Base-by-base conservation (phyloP, 2,888 invertebrate species). In the Eurois occulta region DNA sequence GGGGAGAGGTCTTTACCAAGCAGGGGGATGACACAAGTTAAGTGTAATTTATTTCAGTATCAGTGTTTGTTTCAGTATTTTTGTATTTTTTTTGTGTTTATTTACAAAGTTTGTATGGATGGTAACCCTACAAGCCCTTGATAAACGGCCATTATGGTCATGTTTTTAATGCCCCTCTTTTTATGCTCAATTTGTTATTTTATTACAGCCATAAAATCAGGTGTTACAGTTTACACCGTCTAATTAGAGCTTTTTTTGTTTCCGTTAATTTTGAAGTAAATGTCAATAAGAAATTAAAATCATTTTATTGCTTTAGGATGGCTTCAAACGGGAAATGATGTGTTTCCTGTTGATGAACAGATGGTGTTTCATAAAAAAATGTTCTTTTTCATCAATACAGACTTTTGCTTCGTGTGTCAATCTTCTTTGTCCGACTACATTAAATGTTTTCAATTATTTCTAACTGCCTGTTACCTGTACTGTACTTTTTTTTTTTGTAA, bases 131-230 rank as follows among this genome's bases (percentile, higher is more conserved):
- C 70, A 64, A 65, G 85, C 88, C 85, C 84, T 88, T 91, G 88
- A 92, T 91, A 90, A 89, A 92, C 87, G 80, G 78, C 85, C 87
- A 89, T 86, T 86, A 90, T 85, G 75, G 88, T 83, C 87, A 88
- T 88, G 85, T 87, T 81, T 75, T 76, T 68, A 77, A 80, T 64
- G 62, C 38, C 77, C 77, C 72, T 84, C 41, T 83, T 92, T 92
- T 92, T 91, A 94, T 90, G 90, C 91, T 88, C 89, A 92, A 93
- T 94, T 94, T 90, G 89, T 91, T 89, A 86, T 89, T 93, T 93
- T 92, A 92, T 91, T 90, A 86, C 84, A 16, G 43, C 85, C 85
- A 91, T 94, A 92, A 94, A 94, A 94, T 93, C 92, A 93, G 92
- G 94, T 94, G 94, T 91, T 91, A 89, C 77, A 90, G 81, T 91